phyloP scores from a whole-genome alignment of 1,140 invertebrate species.

The Sesamia nonagrioides region DNA sequence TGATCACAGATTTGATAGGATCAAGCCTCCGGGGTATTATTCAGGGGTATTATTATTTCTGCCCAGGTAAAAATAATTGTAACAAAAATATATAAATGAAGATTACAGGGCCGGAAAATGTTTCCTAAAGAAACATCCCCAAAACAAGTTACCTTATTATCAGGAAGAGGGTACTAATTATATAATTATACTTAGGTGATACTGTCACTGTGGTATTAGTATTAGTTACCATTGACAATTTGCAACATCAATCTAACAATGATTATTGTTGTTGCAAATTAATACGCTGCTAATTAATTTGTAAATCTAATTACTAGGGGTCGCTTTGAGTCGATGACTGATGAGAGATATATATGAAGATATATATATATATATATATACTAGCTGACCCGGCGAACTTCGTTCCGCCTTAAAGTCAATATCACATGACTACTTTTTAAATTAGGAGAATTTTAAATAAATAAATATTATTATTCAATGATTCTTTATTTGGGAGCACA shows the following conservation, averaged over 20 bases:
- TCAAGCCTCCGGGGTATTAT: background rate
- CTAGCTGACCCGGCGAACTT: too few species aligned
- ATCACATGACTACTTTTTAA: too few species aligned
- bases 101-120: background rate
- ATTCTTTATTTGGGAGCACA: too few species aligned
- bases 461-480: too few species aligned
- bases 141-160: background rate
- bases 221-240: background rate
- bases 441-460: too few species aligned
- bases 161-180: background rate
- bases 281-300: conserved; percentile 6
- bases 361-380: too few species aligned
- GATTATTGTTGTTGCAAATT: background rate
- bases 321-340: background rate
- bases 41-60: background rate
- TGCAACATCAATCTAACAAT: too few species aligned
- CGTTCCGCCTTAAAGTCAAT: too few species aligned
- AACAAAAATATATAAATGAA: background rate
- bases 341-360: background rate
- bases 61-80: background rate
- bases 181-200: background rate
- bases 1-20: background rate
- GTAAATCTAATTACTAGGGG: background rate
- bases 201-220: too few species aligned
- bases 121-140: background rate